These are phyloP conservation scores for Gorilla gorilla DNA, from an alignment of 2,113 vertebrate species.

Conservation along the genomic window DNA sequence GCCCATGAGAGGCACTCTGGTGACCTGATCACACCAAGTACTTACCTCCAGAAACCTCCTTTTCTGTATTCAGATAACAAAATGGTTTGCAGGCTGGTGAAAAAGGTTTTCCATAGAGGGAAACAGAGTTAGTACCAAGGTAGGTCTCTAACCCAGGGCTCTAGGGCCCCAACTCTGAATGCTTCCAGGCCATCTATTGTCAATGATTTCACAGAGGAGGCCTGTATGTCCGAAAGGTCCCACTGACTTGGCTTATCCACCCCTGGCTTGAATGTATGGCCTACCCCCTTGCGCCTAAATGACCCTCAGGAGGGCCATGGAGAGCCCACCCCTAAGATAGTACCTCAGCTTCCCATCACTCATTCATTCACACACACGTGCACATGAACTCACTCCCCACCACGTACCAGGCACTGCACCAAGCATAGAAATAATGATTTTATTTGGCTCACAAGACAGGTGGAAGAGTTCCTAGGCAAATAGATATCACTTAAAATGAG, in stretches of 20 bases:
- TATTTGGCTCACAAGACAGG: background rate
- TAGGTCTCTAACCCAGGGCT: background rate
- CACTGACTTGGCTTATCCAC: background rate
- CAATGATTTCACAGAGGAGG: background rate
- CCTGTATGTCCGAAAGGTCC: background rate
- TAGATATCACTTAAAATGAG: background rate
- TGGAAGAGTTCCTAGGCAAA: conserved; percentile 8
- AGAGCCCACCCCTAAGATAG: background rate
- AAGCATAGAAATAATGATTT: background rate
- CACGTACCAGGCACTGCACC: background rate
- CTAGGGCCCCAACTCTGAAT: background rate
- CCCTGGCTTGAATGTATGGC: background rate
- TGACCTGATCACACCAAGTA: background rate
- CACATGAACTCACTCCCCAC: background rate
- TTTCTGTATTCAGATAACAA: background rate
- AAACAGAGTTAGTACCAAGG: background rate
- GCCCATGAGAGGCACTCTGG: background rate
- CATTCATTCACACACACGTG: background rate
- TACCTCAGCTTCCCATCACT: background rate
- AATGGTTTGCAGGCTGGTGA: background rate
- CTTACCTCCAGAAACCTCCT: background rate
- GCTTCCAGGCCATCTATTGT: background rate
- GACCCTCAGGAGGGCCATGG: background rate
- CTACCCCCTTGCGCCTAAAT: background rate
- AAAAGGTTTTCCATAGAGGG: background rate